Evolutionary conservation across 2,888 invertebrate genomes (phyloP).

Genomic region (Nysson spinosus): DNA sequence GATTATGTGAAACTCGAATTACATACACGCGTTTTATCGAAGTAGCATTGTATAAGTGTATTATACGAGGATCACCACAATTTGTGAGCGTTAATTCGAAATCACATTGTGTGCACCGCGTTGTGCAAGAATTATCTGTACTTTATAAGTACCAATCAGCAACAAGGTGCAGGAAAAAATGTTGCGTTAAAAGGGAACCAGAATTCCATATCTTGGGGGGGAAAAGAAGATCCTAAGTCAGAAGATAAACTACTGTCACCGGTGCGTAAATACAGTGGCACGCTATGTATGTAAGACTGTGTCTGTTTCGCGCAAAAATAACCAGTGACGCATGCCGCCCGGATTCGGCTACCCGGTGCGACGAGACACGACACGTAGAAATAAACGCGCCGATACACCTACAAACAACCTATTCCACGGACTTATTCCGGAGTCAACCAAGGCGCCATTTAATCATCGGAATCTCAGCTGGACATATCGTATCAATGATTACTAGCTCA

Average conservation of each 20-base stretch:
- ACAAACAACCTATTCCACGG: constrained; percentile 47
- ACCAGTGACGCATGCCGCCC: constrained; percentile 71
- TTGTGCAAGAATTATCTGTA: no score
- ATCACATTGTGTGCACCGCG: no score
- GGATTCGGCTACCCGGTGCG: constrained; percentile 56
- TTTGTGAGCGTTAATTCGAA: no score
- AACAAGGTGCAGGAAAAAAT: no score
- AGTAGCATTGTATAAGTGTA: no score
- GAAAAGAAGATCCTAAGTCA: constrained; percentile 35
- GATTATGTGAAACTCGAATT: no score
- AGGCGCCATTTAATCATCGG: constrained; percentile 14
- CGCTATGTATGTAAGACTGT: constrained; percentile 29
- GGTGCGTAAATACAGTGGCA: constrained; percentile 39
- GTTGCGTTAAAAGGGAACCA: not conserved
- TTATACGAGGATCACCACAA: no score
- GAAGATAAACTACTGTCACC: constrained; percentile 47
- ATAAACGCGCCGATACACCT: constrained; percentile 54
- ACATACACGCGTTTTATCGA: no score
- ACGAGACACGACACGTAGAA: constrained; percentile 58
- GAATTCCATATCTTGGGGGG: constrained; percentile 29
- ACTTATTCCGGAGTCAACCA: constrained; percentile 16
- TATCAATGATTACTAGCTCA: no score
- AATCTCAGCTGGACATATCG: not conserved
- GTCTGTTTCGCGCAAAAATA: constrained; percentile 66
- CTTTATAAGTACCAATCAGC: no score